Percentiles rank a stretch among this genome's conserved stretches.
Conservation (phyloP, 2,888 invertebrate genomes). For the Ischnus inquisitorius region DNA sequence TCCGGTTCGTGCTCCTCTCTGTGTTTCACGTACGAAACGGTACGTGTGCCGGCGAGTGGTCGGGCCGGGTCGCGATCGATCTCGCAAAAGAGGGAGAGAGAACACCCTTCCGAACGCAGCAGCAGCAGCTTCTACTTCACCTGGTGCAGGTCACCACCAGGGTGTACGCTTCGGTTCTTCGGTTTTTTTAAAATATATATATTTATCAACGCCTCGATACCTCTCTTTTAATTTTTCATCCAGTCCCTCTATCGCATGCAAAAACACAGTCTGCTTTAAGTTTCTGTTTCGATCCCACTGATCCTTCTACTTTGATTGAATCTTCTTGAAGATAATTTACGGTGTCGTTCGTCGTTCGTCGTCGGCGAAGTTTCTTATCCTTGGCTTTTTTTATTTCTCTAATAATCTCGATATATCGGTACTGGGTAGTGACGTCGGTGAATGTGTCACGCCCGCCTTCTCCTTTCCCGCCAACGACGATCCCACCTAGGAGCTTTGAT, state of each 20-base stretch:
- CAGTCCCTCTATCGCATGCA: constrained; percentile 26
- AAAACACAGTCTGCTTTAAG: constrained; percentile 1
- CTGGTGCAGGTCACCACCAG: constrained; percentile 67
- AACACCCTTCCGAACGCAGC: constrained; percentile 67
- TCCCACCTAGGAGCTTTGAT: constrained; percentile 39
- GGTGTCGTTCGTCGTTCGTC: not conserved
- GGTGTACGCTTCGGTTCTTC: constrained; percentile 62
- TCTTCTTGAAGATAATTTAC: constrained; percentile 18
- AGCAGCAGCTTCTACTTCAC: constrained; percentile 64
- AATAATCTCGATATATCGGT: not conserved
- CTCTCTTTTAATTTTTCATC: not conserved
- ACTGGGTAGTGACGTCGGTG: constrained; percentile 15
- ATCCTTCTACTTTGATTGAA: constrained; percentile 12
- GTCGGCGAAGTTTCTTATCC: not conserved
- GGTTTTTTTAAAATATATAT: constrained; percentile 26
- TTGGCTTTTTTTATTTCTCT: constrained; percentile 27
- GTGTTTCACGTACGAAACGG: constrained; percentile 59
- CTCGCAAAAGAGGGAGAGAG: constrained; percentile 70
- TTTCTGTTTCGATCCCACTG: not conserved
- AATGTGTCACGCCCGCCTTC: constrained; percentile 42
- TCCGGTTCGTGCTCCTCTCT: constrained; percentile 52
- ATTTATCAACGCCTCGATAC: not conserved
- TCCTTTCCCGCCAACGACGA: constrained; percentile 54
- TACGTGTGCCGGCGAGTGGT: constrained; percentile 66
- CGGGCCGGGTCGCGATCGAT: constrained; percentile 70